Base-by-base conservation (phyloP, 2,113 vertebrate species). In the Melanostigma gelatinosum region DNA sequence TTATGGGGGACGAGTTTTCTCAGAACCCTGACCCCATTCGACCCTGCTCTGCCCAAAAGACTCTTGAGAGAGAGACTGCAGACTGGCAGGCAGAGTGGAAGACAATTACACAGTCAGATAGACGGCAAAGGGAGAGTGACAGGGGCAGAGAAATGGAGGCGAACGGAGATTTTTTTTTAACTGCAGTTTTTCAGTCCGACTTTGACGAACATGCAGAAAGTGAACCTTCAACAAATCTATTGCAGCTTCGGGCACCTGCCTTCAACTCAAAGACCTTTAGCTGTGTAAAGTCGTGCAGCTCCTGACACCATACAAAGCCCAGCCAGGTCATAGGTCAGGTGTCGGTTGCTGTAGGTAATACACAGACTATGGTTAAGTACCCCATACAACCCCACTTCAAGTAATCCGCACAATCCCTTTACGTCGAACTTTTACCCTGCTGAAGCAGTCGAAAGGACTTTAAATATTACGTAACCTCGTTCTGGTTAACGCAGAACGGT, bases 21-120 rank as follows among this genome's bases (percentile, higher is more conserved):
- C 54, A 77, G 84, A 90, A 89, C 89, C 92, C 84, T 93, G 90
- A 92, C 90, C 92, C 89, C 92, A 91, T 91, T 83, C 68, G 36
- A 92, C 85, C 89, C 90, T 62, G 87, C 75, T 89, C 88, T 90
- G 88, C 91, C 88, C 82, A 86, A 66, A 75, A 75, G 24, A 46
- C 40, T 29, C 58, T 84, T 54, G 62, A 64, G 61, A 83, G 82
- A 62, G 75, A 16, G 75, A 87, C 44, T 44, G 62, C 61, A 80
- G 70, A 82, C 82, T 79, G 78, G 64, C 63, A 80, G 70, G 77
- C 82, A 73, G 76, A 70, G 67, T 8, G 27, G 72, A 68, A 61
- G 60, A 58, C 68, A 65, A 54, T 61, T 61, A 48, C n/a, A 58
- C 57, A 80, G 27, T 22, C 44, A 55, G 75, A 74, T 32, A 74